Base-by-base conservation (phyloP, 2,113 vertebrate genomes). In the Drymodes brunneopygia region DNA sequence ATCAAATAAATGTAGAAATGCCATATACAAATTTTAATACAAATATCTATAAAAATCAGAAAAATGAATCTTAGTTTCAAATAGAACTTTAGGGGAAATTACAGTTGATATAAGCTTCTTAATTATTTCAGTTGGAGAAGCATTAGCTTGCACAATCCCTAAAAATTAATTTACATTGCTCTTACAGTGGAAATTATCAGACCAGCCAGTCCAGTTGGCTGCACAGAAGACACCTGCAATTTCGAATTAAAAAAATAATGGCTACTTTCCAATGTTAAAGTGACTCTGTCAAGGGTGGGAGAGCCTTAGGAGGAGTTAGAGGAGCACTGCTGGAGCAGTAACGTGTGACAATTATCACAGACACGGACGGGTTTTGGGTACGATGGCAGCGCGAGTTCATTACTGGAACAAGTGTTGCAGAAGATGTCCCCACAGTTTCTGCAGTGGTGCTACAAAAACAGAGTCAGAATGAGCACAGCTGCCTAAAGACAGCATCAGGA, bases 371-470 rank as follows among this genome's bases (percentile, higher is more conserved):
- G 99, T 69, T 98, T 99, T 1, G 99, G 99, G 86, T 99, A 99
- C 1, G 99, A 99, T 2, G 99, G 99, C 91, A 99, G 98, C 7
- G 99, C 99, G 22, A 99, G 98, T 91, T 99, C 99, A 0, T 99
- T 99, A 50, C 98, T 97, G 84, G 99, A 99, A 35, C 99, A 99
- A 4, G 79, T 98, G 97, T 97, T 99, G 98, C 99, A 99, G 98
- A 99, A 99, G 97, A 99, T 99, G 97, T 99, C 99, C 6, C 99
- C 99, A 0, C 99, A 99, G 97, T 99, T 99, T 24, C 99, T 98
- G 97, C 99, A 99, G 95, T 99, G 99, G 91, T 99, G 99, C 99
- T 99, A 4, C 69, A 79, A 85, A 79, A 19, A 90, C 87, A 93
- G 15, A 38, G 48, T 33, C 20, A n/a, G 15, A 86, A 35, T 64